Evolutionary conservation across 2,113 vertebrate genomes (phyloP), one percentile per base, ranked within the genome.

Genomic region (Catharus minimus): DNA sequence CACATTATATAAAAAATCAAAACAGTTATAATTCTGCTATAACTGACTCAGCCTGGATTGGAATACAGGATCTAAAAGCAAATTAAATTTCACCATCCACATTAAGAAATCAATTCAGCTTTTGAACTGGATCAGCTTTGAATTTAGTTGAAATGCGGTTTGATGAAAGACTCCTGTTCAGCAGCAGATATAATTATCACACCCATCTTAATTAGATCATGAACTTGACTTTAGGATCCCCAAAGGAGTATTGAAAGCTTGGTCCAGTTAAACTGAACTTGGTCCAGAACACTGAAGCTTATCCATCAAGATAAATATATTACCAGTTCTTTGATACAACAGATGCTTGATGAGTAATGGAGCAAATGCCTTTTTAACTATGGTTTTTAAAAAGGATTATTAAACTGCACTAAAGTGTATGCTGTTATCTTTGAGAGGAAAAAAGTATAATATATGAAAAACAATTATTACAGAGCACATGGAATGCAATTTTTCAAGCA

Each of bases 101-200:
- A 5, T 55, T 82, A 81, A 82, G 78, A 84, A 82, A 92, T 69
- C 38, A 72, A 68, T 82, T 90, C 74, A 87, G 81, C 78, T 82
- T 94, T 82, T 91, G 85, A 93, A 89, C 72, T 36, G 64, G 56
- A 88, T 92, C 72, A 44, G 47, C 94, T 92, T 88, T 93, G 85
- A 88, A 79, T 62, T 73, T 36, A 66, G 60, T 28, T 80, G 61
- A 87, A 94, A 86, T 65, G 26, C 2, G 2, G n/a, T 61, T 75
- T 57, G 84, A 89, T 92, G 86, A 94, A 94, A 90, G 80, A 56
- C 68, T 66, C 64, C 60, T 64, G 69, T 53, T 88, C 67, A 86
- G 82, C 62, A 86, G 88, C 44, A 90, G 82, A 88, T 56, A 88
- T 26, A 94, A 78, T 92, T 91, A 93, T 95, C 82, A 94, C 47